Evolutionary conservation across 2,113 vertebrate species (phyloP).

Genomic region (human): DNA sequence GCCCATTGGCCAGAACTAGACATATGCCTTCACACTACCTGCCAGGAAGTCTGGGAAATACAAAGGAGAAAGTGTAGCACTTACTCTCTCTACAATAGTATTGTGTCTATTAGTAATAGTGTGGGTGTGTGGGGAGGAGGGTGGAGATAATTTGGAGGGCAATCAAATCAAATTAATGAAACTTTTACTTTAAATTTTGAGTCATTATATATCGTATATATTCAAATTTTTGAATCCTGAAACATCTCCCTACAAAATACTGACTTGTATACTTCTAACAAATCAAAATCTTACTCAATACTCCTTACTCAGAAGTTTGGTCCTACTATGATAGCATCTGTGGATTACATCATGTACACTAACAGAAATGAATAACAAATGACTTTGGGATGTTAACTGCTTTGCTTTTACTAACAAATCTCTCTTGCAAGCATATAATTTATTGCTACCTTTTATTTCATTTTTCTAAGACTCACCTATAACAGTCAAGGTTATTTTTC

Average conservation of each 20-base stretch:
- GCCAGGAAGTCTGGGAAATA: background rate
- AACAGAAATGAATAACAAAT: background rate
- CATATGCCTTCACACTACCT: background rate
- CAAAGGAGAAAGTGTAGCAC: background rate
- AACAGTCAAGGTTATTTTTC: background rate
- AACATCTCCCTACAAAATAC: background rate
- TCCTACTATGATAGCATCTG: background rate
- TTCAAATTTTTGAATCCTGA: background rate
- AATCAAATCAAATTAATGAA: background rate
- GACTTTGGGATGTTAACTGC: background rate
- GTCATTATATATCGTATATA: background rate
- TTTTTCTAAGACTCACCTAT: too few relatives aligned
- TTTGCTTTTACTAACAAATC: background rate
- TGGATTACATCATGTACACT: background rate
- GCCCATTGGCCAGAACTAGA: background rate
- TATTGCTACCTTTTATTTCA: background rate
- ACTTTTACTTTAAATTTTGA: background rate
- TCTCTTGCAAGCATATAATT: background rate
- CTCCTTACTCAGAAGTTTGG: background rate
- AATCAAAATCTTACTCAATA: background rate
- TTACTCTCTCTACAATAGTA: background rate
- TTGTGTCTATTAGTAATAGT: background rate
- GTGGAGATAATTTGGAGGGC: too few relatives aligned
- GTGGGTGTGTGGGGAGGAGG: background rate
- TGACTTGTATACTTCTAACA: background rate